These are phyloP conservation scores for Lithophane ornitopus DNA, from an alignment of 2,888 invertebrate genomes.

Conservation along the genomic window DNA sequence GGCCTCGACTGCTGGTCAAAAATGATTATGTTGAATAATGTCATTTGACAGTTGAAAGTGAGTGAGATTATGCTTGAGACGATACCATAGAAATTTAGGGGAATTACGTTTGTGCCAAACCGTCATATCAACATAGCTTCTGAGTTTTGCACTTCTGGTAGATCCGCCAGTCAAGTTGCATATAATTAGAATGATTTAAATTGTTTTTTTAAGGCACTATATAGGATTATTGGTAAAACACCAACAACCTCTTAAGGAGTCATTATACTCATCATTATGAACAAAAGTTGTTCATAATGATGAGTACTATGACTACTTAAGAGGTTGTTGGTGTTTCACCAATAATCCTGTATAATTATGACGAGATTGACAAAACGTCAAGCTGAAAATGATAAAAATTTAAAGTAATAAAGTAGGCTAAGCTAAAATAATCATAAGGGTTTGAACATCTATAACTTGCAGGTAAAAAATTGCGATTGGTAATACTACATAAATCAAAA, in stretches of 20 bases:
- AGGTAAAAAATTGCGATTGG: constrained; percentile 14
- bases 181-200: background rate
- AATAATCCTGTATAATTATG: too few relatives aligned
- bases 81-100: constrained; percentile 53
- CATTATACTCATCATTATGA: too few relatives aligned
- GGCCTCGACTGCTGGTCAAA: background rate
- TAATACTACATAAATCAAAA: constrained; percentile 1
- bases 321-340: too few relatives aligned
- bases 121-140: constrained; percentile 16
- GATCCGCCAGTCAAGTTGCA: background rate
- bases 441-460: constrained; percentile 30
- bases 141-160: background rate
- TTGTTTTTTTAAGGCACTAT: background rate
- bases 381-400: constrained; percentile 31
- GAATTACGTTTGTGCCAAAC: constrained; percentile 33
- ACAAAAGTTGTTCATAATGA: too few relatives aligned
- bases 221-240: too few relatives aligned
- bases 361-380: constrained; percentile 36
- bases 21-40: background rate
- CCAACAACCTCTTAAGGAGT: too few relatives aligned
- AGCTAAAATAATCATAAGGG: constrained; percentile 48
- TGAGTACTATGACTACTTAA: too few relatives aligned
- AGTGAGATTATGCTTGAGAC: constrained; percentile 70
- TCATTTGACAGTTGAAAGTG: constrained; percentile 1
- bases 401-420: constrained; percentile 43